Evolutionary conservation across 2,888 invertebrate genomes (phyloP), one percentile per base, ranked within the genome.

Genomic region (Phortica magna): DNA sequence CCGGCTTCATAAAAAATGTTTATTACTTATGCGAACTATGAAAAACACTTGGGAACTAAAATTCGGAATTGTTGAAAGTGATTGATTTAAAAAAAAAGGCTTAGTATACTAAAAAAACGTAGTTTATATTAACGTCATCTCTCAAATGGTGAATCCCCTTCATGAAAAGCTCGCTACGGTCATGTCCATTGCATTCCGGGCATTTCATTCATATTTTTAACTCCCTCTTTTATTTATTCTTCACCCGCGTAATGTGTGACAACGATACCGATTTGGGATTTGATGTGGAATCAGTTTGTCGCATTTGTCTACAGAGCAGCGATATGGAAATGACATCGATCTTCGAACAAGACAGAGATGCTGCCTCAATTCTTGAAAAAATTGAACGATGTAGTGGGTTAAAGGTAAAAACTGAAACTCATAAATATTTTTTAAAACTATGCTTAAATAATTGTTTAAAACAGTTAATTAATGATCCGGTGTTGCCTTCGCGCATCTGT

Each of bases 401-500:
- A 7, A 85, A 88, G 82, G 91, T 90, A 83, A 9, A 12, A 57
- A 41, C 0, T 14, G 9, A 43, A 19, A 68, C 4, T 31, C 2
- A 10, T 41, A 17, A 31, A 42, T 59, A 7, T 42, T 71, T 14
- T n/a, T 9, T 1, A 5, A 9, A 10, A 9, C 4, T 55, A 12
- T 42, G 22, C 9, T 59, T 53, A 12, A 19, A 12, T 19, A 31
- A 57, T 0, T 41, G 31, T 19, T 43, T 19, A 12, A 2, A 48
- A 7, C 53, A 92, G 91, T 85, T 91, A 59, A 82, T 83, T 39
- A 83, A 76, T 72, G 80, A 87, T 39, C 80, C 81, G 2, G 88
- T 91, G 48, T 77, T 92, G 12, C 90, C 91, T 0, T 87, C 88
- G n/a, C 83, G 87, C 73, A 92, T 91, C 5, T 92, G 90, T 71